Conservation (phyloP, 1,140 invertebrate genomes). For the Bicyclus anynana region DNA sequence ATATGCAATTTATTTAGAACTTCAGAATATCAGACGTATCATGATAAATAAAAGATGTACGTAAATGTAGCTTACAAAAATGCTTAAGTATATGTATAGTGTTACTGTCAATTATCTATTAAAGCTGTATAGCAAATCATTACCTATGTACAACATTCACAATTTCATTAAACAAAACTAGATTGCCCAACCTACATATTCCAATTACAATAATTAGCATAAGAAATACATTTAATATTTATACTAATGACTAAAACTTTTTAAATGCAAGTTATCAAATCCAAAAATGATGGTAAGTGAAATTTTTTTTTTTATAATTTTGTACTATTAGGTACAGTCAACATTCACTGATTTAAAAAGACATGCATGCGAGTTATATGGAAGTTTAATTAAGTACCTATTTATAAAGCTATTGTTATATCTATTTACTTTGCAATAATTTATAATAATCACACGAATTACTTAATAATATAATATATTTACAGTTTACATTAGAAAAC, state of each 20-base stretch:
- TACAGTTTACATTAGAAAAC: not conserved
- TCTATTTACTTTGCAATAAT: not conserved
- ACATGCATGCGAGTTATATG: too few species aligned
- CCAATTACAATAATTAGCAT: not conserved
- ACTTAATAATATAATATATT: not conserved
- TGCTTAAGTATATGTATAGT: too few species aligned
- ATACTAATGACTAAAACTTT: slow-evolving; percentile 1
- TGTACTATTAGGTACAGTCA: too few species aligned
- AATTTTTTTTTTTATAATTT: too few species aligned
- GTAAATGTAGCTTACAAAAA: too few species aligned
- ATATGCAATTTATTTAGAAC: too few species aligned
- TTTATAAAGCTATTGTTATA: not conserved
- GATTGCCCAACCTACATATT: not conserved
- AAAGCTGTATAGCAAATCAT: slow-evolving; percentile 9
- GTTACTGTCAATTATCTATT: too few species aligned
- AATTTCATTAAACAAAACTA: not conserved
- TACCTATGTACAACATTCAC: not conserved
- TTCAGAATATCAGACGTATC: too few species aligned
- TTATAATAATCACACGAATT: slow-evolving; percentile 1
- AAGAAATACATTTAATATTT: not conserved
- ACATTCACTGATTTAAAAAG: too few species aligned
- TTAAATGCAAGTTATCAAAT: slow-evolving; percentile 6
- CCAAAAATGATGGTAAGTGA: too few species aligned
- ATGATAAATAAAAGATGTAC: too few species aligned
- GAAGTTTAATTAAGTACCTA: too few species aligned